A percentile compares a stretch with the other conserved stretches of the same genome.
Evolutionary conservation across 2,113 vertebrate genomes (phyloP).

Genomic region (Gyps fulvus): DNA sequence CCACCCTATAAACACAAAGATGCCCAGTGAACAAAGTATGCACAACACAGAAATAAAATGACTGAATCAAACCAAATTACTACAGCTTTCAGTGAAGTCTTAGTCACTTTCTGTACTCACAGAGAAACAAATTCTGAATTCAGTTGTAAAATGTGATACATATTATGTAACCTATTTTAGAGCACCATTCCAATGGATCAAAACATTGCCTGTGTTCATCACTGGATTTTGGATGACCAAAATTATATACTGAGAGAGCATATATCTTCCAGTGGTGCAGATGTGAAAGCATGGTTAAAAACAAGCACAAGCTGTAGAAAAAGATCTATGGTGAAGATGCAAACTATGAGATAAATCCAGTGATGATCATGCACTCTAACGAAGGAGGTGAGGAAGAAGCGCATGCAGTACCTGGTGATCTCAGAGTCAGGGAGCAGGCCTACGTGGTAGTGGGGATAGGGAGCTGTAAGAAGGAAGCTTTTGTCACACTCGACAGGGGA

Average conservation of each 20-base stretch:
- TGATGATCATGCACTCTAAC: slow-evolving; percentile 47
- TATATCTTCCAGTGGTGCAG: neutral
- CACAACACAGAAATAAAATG: neutral
- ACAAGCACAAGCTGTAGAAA: slow-evolving; percentile 41
- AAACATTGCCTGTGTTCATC: slow-evolving; percentile 12
- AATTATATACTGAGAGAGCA: neutral
- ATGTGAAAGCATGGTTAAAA: slow-evolving; percentile 57
- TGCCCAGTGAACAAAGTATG: neutral
- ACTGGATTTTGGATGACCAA: slow-evolving; percentile 56
- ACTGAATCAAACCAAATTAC: neutral
- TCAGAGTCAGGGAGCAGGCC: slow-evolving; percentile 93
- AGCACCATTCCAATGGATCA: slow-evolving; percentile 49
- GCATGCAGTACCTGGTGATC: slow-evolving; percentile 90
- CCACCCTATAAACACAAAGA: neutral
- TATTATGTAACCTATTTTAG: neutral
- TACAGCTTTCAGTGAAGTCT: neutral
- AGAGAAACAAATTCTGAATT: neutral
- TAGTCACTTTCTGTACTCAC: neutral
- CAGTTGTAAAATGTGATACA: neutral
- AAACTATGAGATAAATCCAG: slow-evolving; percentile 32
- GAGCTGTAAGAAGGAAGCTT: slow-evolving; percentile 91
- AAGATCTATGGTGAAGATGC: neutral
- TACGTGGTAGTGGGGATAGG: slow-evolving; percentile 93
- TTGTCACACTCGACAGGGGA: slow-evolving; percentile 94
- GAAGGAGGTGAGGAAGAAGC: slow-evolving; percentile 72